These are phyloP conservation scores for Eutolmus rufibarbis DNA, from an alignment of 2,888 invertebrate species.

Conservation along the genomic window DNA sequence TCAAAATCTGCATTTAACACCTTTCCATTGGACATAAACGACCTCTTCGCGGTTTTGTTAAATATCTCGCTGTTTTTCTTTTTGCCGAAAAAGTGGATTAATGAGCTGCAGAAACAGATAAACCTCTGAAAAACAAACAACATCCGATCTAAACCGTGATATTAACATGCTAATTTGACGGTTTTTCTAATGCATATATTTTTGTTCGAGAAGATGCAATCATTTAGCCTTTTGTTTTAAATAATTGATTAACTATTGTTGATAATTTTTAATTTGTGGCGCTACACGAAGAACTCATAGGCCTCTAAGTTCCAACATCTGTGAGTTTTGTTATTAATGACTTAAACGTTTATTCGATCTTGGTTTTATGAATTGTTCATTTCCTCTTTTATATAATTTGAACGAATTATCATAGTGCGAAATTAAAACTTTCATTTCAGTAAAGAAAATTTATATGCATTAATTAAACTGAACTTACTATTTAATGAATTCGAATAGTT, in stretches of 20 bases:
- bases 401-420: background rate
- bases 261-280: background rate
- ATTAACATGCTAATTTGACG: background rate
- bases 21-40: background rate
- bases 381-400: background rate
- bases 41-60: background rate
- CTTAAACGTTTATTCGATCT: background rate
- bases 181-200: background rate
- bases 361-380: background rate
- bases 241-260: background rate
- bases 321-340: background rate
- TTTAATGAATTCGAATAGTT: background rate
- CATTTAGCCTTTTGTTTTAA: background rate
- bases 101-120: background rate
- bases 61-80: background rate
- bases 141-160: background rate
- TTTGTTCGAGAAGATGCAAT: background rate
- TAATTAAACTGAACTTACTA: background rate
- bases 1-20: background rate
- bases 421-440: background rate
- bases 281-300: background rate
- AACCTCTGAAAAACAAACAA: background rate
- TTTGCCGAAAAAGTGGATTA: background rate
- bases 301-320: background rate
- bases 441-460: background rate